Evolutionary conservation across 2,888 invertebrate genomes (phyloP), one percentile per base, ranked within the genome.

Genomic region (Autographa gamma): DNA sequence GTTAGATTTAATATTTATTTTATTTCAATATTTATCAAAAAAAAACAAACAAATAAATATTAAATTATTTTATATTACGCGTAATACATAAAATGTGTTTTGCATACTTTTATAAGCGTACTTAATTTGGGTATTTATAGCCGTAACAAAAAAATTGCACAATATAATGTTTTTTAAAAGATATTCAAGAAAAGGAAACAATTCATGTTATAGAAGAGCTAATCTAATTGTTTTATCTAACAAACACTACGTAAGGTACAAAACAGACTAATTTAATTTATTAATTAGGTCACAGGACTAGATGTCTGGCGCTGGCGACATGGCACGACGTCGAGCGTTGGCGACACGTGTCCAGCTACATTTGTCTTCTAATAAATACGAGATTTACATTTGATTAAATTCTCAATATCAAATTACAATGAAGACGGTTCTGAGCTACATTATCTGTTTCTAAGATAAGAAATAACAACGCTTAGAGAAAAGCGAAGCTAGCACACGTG

Each of bases 181-280:
- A 48, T 43, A 48, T 48, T 1, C 14, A 48, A 0, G n/a, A 16
- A 38, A 48, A 0, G n/a, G 43, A 2, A 48, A 48, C 48, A 48
- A n/a, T 48, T 48, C 16, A 5, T n/a, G 48, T n/a, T 48, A 48
- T 48, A 48, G n/a, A 48, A n/a, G n/a, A 48, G n/a, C 48, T 48
- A 48, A 48, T 48, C n/a, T 48, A n/a, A 48, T 48, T 48, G 48
- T n/a, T n/a, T 48, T n/a, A 48, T 48, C n/a, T n/a, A n/a, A 48
- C 48, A n/a, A n/a, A 48, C 48, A 48, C n/a, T n/a, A n/a, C 48
- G 48, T 16, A 48, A 48, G n/a, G 48, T 48, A 48, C 48, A 48
- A 48, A 48, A 48, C 48, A 48, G 48, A n/a, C 48, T 48, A 56
- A 56, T 56, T 56, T 25, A 56, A 56, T 56, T 11, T 56, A 56